phyloP scores from a whole-genome alignment of 2,888 invertebrate species.

The Diarsia rubi region DNA sequence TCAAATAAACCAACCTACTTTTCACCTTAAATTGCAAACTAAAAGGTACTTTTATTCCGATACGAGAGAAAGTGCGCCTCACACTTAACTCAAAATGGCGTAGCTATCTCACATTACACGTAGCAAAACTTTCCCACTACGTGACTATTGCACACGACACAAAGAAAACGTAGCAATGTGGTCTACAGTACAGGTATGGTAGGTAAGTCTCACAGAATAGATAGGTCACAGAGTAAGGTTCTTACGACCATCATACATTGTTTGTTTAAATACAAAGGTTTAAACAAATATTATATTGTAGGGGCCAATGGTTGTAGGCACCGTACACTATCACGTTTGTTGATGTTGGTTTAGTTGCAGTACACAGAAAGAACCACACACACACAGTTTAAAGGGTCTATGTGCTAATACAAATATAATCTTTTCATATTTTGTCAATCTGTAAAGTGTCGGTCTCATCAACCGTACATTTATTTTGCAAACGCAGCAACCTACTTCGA shows the following conservation, averaged over 20 bases:
- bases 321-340: no score
- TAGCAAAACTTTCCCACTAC: not conserved
- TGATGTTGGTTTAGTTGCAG: no score
- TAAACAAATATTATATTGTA: no score
- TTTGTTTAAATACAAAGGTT: no score
- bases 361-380: no score
- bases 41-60: not conserved
- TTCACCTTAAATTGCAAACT: not conserved
- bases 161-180: not conserved
- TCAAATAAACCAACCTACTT: not conserved
- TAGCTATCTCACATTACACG: slow-evolving; percentile 20
- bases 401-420: no score
- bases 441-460: no score
- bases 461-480: no score
- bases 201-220: slow-evolving; percentile 5
- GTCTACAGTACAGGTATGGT: slow-evolving; percentile 1
- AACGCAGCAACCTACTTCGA: no score
- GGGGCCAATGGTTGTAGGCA: no score
- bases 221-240: not conserved
- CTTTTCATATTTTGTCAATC: no score
- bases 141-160: slow-evolving; percentile 27
- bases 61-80: not conserved
- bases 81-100: slow-evolving; percentile 4
- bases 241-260: not conserved
- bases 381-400: no score